phyloP scores from a whole-genome alignment of 2,888 invertebrate genomes.

The Blastobasis adustella region DNA sequence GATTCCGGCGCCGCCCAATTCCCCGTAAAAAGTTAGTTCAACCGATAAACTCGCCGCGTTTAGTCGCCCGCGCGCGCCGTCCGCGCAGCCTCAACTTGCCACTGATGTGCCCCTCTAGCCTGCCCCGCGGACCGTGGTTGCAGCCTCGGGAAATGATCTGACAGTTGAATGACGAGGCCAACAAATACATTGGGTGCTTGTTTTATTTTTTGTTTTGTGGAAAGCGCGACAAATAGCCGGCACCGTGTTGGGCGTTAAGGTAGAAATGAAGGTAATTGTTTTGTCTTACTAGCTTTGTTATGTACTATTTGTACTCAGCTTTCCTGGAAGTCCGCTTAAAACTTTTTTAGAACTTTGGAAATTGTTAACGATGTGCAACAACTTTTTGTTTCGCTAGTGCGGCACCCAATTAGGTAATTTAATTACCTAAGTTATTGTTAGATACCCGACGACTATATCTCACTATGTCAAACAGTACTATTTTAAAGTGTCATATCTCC shows the following conservation, averaged over 20 bases:
- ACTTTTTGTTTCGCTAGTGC: no score
- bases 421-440: not conserved
- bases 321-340: not conserved
- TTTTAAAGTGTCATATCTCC: no score
- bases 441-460: not conserved
- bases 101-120: slow-evolving; percentile 3
- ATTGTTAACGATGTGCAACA: not conserved
- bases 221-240: slow-evolving; percentile 24
- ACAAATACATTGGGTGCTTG: slow-evolving; percentile 21
- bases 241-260: slow-evolving; percentile 57
- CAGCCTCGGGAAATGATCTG: slow-evolving; percentile 24
- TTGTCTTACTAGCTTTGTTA: slow-evolving; percentile 8
- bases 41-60: slow-evolving; percentile 32
- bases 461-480: no score
- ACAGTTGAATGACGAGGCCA: slow-evolving; percentile 26
- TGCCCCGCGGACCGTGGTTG: not conserved
- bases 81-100: not conserved
- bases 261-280: slow-evolving; percentile 55
- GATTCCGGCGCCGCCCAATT: slow-evolving; percentile 27
- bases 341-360: not conserved
- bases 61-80: slow-evolving; percentile 26
- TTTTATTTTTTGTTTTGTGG: slow-evolving; percentile 40
- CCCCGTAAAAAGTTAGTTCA: slow-evolving; percentile 35
- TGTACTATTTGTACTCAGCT: not conserved
- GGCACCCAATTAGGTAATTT: not conserved